These are phyloP conservation scores for Pycnonotus jocosus DNA, from an alignment of 2,113 vertebrate species.

Conservation along the genomic window DNA sequence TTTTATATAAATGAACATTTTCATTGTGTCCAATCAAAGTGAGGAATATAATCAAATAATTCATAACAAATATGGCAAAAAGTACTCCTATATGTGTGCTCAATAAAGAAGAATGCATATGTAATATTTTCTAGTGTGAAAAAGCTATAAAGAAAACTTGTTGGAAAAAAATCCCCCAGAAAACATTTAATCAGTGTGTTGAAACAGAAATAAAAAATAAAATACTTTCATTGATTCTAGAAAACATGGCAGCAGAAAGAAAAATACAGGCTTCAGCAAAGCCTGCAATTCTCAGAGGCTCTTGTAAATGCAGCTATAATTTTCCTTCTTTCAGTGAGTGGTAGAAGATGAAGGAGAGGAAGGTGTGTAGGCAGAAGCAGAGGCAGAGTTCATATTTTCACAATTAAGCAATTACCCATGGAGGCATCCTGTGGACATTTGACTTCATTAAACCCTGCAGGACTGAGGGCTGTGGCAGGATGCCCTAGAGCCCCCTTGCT, in stretches of 20 bases:
- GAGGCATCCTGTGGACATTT: neutral
- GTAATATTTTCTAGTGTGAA: neutral
- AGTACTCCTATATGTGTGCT: neutral
- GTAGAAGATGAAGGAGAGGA: neutral
- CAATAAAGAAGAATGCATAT: neutral
- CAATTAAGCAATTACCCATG: neutral
- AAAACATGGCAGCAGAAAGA: neutral
- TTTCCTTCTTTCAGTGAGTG: neutral
- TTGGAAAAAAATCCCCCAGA: neutral
- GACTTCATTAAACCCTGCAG: neutral
- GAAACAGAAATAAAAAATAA: neutral
- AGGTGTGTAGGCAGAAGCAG: neutral
- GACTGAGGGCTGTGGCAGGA: neutral
- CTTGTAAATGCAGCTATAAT: neutral
- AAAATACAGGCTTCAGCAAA: neutral
- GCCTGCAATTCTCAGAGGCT: neutral
- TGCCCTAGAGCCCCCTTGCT: neutral
- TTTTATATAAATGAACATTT: neutral
- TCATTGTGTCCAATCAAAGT: neutral
- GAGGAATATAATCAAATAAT: neutral
- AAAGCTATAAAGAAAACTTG: neutral
- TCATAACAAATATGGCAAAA: neutral
- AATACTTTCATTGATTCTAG: neutral
- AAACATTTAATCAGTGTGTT: neutral
- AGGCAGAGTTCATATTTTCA: neutral